Evolutionary conservation across 2,113 vertebrate genomes (phyloP), one percentile per base, ranked within the genome.

Genomic region (Tyrannus savana): DNA sequence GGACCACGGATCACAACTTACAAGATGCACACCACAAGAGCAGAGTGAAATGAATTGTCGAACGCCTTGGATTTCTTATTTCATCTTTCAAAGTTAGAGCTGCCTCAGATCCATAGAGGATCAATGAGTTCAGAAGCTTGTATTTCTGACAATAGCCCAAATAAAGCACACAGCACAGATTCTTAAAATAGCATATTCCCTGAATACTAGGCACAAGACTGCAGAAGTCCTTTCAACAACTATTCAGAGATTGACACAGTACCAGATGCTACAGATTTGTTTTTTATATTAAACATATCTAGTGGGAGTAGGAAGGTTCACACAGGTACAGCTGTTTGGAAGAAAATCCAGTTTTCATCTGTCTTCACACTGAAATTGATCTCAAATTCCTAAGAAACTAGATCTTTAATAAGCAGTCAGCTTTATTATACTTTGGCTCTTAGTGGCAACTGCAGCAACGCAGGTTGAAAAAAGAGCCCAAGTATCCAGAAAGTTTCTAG

Each of bases 121-220:
- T 86, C 46, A 56, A 31, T 44, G 63, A 56, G 41, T 83, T 86
- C 67, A 58, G 83, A 88, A 92, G 63, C 37, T 33, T 84, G 0
- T 15, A 94, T 49, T 59, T 69, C 55, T 74, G 39, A 83, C 72
- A 94, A 68, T 13, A 72, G 90, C 33, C 42, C 74, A 79, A 93
- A 62, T 52, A 96, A 84, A 96, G 78, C 58, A 87, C 5, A 13
- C 49, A 89, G 67, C 44, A 77, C 39, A 69, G 31, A 69, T 49
- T 94, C 67, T 77, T 83, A 86, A 90, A 94, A 90, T 59, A 93
- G 50, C 33, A 90, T 93, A 88, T 84, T 95, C 72, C 90, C 94
- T 80, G 42, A 88, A 77, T 27, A 77, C 42, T 24, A 80, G 28
- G 35, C 67, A 80, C 11, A 14, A 83, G 75, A 80, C 52, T 63